Evolutionary conservation across 2,797 vertebrate genomes (phyloP).

Genomic region (Todus mexicanus): DNA sequence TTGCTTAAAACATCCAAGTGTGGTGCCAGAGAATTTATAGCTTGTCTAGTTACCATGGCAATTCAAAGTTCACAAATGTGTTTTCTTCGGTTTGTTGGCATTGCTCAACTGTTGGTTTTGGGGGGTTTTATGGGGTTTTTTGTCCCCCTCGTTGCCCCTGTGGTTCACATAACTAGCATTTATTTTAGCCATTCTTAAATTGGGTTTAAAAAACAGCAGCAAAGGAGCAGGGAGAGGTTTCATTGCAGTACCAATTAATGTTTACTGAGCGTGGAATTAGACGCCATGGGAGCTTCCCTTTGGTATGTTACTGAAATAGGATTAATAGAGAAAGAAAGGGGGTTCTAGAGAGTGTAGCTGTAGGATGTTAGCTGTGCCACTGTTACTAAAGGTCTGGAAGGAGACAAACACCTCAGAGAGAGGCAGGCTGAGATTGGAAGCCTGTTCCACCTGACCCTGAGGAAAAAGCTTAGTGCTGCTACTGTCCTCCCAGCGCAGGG

Average conservation of each 20-base stretch:
- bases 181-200: background rate
- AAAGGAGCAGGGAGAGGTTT: background rate
- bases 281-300: background rate
- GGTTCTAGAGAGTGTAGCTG: background rate
- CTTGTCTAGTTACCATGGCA: background rate
- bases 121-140: background rate
- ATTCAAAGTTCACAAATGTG: background rate
- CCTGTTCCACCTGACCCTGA: background rate
- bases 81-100: background rate
- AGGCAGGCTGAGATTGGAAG: background rate
- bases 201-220: background rate
- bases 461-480: background rate
- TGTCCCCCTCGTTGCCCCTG: background rate
- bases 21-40: conserved; percentile 2
- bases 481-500: background rate
- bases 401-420: background rate
- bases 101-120: background rate
- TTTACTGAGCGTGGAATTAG: background rate
- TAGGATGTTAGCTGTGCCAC: background rate
- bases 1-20: conserved; percentile 9
- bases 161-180: background rate
- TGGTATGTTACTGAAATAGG: background rate
- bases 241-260: background rate
- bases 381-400: background rate
- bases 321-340: background rate